Base-by-base conservation (phyloP, 1,140 invertebrate genomes). In the Brachionus plicatilis region DNA sequence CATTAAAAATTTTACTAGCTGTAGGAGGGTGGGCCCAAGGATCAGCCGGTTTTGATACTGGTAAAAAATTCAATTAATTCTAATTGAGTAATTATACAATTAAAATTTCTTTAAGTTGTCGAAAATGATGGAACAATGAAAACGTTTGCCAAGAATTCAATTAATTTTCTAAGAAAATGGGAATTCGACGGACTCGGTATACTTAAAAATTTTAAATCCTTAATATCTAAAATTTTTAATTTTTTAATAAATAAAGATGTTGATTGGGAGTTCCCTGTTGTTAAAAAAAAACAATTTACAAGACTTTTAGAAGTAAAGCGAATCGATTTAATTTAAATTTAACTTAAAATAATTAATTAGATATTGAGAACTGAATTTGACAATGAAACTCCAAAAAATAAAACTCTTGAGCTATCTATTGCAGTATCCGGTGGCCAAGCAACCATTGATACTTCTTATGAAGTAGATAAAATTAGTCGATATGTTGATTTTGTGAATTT, bases 401-500 rank as follows among this genome's bases (percentile, higher is more conserved):
- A 96, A 87, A 56, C 88, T 88, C 53, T 92, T 88, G 60, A 92
- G 1, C 86, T 93, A 3, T 90, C 91, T 1, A 88, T 85, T 12
- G 87, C 86, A 14, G 86, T 87, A 8, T 60, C 85, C 3, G 87
- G 85, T n/a, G 85, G 85, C 14, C 56, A 84, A 66, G n/a, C 11
- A 76, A 87, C 84, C 5, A 76, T 86, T 56, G 83, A 86, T 83
- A 87, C 89, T 1, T 93, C 92, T 0, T 96, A 96, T 86, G 93
- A 95, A 88, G 91, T 96, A n/a, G 89, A 91, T 8, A 90, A 92
- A 86, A 90, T 96, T 41, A 94, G 94, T 87, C 93, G 93, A 87
- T 93, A 96, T 88, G 89, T 98, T 84, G 96, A 98, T 90, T 97
- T 96, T 91, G 94, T 98, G 90, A 98, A 97, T 90, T 91, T 98